Conservation (phyloP, 2,113 vertebrate species). For the Hipposideros armiger region DNA sequence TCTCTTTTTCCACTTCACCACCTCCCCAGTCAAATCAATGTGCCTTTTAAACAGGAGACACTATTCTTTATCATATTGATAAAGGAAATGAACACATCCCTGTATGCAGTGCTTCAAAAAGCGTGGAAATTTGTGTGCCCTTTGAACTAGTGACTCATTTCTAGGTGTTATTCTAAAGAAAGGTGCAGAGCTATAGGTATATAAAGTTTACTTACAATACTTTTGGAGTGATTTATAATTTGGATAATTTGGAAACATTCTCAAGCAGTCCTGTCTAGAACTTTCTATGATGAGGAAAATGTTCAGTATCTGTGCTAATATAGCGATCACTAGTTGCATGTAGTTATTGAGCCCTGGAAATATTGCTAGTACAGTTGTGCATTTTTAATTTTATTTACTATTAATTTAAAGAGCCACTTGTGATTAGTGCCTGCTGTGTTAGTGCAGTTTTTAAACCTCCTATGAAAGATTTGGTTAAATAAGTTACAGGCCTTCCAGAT, state of each 20-base stretch:
- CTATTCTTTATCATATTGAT: not conserved
- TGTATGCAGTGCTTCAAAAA: not conserved
- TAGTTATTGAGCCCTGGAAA: not conserved
- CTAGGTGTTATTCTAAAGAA: not conserved
- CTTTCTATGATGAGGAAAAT: not conserved
- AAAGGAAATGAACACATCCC: not conserved
- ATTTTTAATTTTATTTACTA: not conserved
- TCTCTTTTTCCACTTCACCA: not conserved
- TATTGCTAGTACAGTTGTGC: not conserved
- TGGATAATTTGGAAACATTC: conserved; percentile 29
- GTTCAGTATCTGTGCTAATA: not conserved
- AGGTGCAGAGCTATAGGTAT: not conserved
- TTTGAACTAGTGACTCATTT: conserved; percentile 12
- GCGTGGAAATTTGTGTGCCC: not conserved
- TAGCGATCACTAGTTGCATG: not conserved
- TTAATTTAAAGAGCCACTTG: not conserved
- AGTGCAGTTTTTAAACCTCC: not conserved
- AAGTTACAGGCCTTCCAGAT: not conserved
- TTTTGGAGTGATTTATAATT: not conserved
- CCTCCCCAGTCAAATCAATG: not conserved
- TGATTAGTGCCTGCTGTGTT: not conserved
- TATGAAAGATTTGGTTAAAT: conserved; percentile 27
- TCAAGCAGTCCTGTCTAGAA: not conserved
- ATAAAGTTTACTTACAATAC: not conserved
- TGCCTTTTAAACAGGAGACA: not conserved